Conservation (phyloP, 2,797 vertebrate species). For the Chrysocyon brachyurus region DNA sequence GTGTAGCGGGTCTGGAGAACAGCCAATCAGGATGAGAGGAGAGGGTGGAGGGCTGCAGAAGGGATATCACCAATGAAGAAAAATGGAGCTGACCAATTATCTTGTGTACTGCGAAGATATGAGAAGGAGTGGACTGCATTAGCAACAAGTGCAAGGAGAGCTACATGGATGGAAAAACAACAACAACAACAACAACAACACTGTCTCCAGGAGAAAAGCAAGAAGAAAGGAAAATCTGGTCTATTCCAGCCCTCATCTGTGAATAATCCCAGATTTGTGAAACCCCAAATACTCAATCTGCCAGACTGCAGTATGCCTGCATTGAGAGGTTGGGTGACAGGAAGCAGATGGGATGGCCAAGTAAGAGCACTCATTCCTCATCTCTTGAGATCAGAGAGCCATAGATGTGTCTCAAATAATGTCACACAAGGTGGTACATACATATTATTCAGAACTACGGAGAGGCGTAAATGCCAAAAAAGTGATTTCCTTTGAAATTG, state of each 20-base stretch:
- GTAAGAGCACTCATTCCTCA: not conserved
- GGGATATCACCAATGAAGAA: no score
- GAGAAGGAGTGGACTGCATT: not conserved
- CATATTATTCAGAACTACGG: not conserved
- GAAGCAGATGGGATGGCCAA: fast-evolving
- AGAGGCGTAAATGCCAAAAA: not conserved
- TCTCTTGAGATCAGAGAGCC: not conserved
- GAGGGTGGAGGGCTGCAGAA: not conserved
- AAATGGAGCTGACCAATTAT: not conserved
- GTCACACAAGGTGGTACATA: no score
- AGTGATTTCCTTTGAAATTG: not conserved
- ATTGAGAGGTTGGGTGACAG: not conserved
- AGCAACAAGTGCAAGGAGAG: not conserved
- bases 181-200: not conserved
- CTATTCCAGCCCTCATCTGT: not conserved
- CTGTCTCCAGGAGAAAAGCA: not conserved
- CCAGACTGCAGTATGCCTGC: not conserved
- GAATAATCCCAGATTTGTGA: not conserved
- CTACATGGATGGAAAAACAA: not conserved
- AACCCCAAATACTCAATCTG: not conserved
- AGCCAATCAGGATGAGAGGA: not conserved
- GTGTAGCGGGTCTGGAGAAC: not conserved
- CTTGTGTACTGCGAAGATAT: fast-evolving
- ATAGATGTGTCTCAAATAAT: not conserved
- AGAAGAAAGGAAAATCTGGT: not conserved